Base-by-base conservation (phyloP, 1,140 invertebrate genomes). In the Microplitis mediator region DNA sequence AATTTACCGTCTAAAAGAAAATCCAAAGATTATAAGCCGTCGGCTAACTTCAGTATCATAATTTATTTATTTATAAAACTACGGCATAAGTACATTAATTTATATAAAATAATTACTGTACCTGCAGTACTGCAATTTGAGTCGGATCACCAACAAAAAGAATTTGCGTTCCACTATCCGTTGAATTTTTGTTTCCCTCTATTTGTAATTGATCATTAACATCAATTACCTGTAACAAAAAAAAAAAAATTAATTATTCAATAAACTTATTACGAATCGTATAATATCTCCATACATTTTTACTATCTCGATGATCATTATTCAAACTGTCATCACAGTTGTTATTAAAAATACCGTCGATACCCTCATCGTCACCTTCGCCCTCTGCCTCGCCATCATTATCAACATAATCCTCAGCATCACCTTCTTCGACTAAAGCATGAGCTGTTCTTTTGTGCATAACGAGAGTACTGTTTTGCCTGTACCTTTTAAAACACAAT, bases 391-490 rank as follows among this genome's bases (percentile, higher is more conserved):
- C 76, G 52, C 80, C 76, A 75, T 77, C 76, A 58, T 78, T 71
- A 68, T 84, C 82, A 69, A 23, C 23, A 23, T 23, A 23, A 23
- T 85, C 82, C 5, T 77, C 64, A 4, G 77, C 77, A 39, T 82
- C 77, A 14, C 83, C 81, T 62, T 71, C 78, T 8, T 80, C 80
- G 14, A 82, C 54, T 9, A 83, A 74, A 0, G 80, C 76, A 72
- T 86, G 88, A 32, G 81, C 81, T 4, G 85, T 86, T 74, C 85
- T 81, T 69, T 90, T 90, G 77, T 92, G 91, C 86, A 91, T 90
- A 9, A 89, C 85, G 8, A 92, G 81, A 32, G 91, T 91, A 8
- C 90, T 91, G 8, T 88, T 88, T 78, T 92, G 91, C 11, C 91
- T 79, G 75, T 92, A 92, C 36, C 87, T 89, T 73, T 90, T 88